These are phyloP conservation scores for Fratercula arctica DNA, from an alignment of 2,797 vertebrate genomes.

Conservation along the genomic window DNA sequence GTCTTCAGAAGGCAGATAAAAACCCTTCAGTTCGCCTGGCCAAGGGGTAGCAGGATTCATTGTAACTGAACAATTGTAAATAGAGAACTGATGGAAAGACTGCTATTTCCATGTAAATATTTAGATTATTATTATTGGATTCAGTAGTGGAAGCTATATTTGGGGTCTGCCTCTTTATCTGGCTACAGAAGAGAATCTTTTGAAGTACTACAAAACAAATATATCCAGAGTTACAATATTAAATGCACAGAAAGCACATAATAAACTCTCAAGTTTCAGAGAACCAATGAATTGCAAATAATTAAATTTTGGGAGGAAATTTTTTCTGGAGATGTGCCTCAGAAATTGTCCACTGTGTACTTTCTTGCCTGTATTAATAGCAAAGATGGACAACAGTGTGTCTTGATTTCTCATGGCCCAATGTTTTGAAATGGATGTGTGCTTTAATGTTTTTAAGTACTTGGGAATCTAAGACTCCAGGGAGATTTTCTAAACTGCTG, in stretches of 20 bases:
- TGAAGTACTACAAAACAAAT: background rate
- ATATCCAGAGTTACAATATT: background rate
- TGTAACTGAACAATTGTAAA: background rate
- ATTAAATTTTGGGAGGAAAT: background rate
- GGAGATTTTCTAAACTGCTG: background rate
- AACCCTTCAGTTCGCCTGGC: background rate
- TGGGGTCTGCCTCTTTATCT: background rate
- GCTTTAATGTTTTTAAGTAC: background rate
- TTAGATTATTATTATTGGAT: background rate
- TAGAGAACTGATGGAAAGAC: background rate
- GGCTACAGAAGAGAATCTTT: background rate
- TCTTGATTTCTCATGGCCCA: background rate
- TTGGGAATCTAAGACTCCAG: background rate
- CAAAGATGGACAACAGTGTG: background rate
- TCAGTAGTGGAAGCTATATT: background rate
- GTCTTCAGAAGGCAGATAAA: background rate
- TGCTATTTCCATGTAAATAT: background rate
- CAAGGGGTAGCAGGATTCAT: background rate
- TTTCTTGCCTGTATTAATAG: background rate
- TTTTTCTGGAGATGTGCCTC: background rate
- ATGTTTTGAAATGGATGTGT: background rate
- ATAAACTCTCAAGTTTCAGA: background rate
- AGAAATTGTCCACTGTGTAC: background rate
- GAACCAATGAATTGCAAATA: background rate
- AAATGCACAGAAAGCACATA: background rate